phyloP scores from a whole-genome alignment of 1,140 invertebrate genomes.

The Apis dorsata region DNA sequence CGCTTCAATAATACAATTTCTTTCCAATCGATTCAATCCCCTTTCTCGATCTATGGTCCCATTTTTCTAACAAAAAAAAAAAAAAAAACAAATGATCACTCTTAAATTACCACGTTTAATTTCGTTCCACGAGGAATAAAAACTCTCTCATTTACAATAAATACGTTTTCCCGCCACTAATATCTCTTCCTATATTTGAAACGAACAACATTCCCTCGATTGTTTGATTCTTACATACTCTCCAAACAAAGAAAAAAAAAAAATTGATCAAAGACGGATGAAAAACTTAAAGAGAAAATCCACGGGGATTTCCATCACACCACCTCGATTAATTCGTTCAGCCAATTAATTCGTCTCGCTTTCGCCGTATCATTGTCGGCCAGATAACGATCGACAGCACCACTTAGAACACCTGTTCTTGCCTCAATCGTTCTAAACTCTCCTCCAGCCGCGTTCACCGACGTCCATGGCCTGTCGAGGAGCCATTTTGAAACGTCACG shows the following conservation, averaged over 20 bases:
- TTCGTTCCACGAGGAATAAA: no score
- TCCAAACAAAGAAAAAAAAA: neutral
- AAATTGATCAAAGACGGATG: neutral
- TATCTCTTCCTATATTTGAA: no score
- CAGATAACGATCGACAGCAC: neutral
- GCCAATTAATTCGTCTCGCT: slow-evolving; percentile 8
- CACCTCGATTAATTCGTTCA: neutral
- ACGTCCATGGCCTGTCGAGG: slow-evolving; percentile 27
- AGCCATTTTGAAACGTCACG: slow-evolving; percentile 8
- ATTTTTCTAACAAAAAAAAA: no score
- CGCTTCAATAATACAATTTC: no score
- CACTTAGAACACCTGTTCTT: slow-evolving; percentile 14
- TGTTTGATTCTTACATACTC: no score
- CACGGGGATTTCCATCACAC: neutral
- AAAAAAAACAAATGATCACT: no score
- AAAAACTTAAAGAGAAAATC: neutral
- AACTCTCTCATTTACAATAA: no score
- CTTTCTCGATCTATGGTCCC: no score
- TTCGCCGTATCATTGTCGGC: slow-evolving; percentile 10
- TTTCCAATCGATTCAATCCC: no score
- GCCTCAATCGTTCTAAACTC: neutral
- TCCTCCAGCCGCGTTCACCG: slow-evolving; percentile 12
- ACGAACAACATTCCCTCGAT: no score
- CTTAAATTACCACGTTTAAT: no score
- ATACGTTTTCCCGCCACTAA: no score